phyloP scores from a whole-genome alignment of 2,888 invertebrate genomes.

The Polyploca ridens region DNA sequence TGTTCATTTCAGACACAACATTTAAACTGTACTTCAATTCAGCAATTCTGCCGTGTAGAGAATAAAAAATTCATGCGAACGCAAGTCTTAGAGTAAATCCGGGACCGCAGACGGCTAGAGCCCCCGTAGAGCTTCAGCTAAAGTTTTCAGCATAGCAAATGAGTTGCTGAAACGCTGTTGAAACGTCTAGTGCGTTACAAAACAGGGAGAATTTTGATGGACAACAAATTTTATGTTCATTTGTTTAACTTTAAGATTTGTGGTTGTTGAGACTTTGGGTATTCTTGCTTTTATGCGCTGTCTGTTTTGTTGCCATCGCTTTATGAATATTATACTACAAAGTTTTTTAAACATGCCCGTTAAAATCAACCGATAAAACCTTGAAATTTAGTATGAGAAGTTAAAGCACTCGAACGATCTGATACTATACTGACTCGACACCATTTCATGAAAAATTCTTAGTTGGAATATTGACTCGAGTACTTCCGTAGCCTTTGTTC shows the following conservation, averaged over 20 bases:
- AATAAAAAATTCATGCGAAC: conserved; percentile 43
- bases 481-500: no score
- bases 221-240: conserved; percentile 9
- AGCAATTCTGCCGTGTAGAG: conserved; percentile 31
- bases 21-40: conserved; percentile 40
- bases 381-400: no score
- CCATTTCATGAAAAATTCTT: no score
- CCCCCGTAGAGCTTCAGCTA: conserved; percentile 20
- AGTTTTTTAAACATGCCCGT: no score
- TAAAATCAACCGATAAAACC: no score
- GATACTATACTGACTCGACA: no score
- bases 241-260: not conserved
- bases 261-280: not conserved
- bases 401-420: no score
- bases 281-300: not conserved
- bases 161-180: conserved; percentile 31
- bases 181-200: conserved; percentile 22
- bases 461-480: no score
- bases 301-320: not conserved
- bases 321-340: not conserved
- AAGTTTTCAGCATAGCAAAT: conserved; percentile 40
- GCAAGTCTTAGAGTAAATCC: conserved; percentile 39
- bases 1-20: conserved; percentile 30
- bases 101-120: conserved; percentile 16
- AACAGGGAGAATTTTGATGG: conserved; percentile 9